Percentiles rank a stretch among this genome's conserved stretches.
These are phyloP conservation scores for Equus quagga DNA, from an alignment of 2,113 vertebrate species.

Conservation along the genomic window DNA sequence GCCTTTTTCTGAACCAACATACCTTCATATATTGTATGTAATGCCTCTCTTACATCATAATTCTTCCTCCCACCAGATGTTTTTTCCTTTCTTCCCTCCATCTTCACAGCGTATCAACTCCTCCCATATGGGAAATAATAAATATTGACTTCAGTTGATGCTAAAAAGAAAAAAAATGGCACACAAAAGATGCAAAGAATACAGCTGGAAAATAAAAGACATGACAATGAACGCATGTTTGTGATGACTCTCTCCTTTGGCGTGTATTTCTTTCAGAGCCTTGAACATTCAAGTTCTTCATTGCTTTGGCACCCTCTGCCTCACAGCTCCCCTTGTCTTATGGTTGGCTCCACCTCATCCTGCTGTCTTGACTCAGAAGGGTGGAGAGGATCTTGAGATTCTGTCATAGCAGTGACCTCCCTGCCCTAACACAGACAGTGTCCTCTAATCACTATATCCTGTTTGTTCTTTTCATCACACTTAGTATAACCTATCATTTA, in stretches of 20 bases:
- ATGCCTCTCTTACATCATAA: not conserved
- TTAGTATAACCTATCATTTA: not conserved
- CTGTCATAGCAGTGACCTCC: not conserved
- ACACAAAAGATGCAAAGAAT: not conserved
- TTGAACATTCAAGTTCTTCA: not conserved
- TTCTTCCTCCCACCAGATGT: not conserved
- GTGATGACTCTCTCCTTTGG: not conserved
- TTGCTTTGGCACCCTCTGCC: not conserved
- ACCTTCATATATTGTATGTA: not conserved
- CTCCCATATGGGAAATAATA: not conserved
- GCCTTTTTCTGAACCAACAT: not conserved
- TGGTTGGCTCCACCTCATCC: fast-evolving
- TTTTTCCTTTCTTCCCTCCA: not conserved
- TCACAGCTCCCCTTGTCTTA: not conserved
- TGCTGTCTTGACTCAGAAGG: not conserved
- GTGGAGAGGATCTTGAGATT: not conserved
- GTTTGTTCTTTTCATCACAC: not conserved
- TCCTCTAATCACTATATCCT: not conserved
- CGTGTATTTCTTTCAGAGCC: not conserved
- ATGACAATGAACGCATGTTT: not conserved
- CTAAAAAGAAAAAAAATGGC: not conserved
- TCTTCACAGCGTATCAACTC: not conserved
- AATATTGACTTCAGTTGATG: not conserved
- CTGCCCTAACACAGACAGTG: not conserved
- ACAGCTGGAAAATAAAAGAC: not conserved